Evolutionary conservation across 1,140 invertebrate genomes (phyloP).

Genomic region (Nixonia krombeini): DNA sequence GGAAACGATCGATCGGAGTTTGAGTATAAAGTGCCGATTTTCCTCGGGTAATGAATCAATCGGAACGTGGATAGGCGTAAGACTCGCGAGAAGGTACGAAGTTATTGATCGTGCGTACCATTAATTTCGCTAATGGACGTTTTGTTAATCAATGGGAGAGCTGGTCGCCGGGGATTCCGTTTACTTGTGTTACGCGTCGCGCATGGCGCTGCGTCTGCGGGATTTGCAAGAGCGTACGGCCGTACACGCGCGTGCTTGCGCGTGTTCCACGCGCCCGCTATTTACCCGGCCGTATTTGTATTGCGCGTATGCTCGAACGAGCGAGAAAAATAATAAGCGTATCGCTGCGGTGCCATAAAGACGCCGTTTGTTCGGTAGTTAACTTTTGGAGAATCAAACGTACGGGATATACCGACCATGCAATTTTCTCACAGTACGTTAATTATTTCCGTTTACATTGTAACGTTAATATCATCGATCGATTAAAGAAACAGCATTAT

Average conservation of each 20-base stretch:
- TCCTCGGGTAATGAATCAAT: no score
- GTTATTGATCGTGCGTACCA: conserved; percentile 54
- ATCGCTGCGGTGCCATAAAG: not conserved
- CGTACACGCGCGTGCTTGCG: conserved; percentile 11
- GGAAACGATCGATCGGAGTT: no score
- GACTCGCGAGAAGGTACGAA: conserved; percentile 12
- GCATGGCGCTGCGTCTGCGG: conserved; percentile 8
- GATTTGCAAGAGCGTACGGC: conserved; percentile 11
- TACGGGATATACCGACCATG: no score
- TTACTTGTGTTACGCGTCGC: conserved; percentile 34
- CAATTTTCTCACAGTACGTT: no score
- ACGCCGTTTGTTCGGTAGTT: not conserved
- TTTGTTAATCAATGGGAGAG: conserved; percentile 67
- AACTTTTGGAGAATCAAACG: no score
- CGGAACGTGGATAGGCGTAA: no score
- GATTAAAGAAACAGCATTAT: no score
- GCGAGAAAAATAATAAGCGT: conserved; percentile 8
- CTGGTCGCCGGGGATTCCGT: conserved; percentile 46
- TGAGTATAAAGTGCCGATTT: no score
- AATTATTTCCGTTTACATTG: no score
- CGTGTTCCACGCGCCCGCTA: conserved; percentile 24
- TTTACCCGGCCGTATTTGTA: conserved; percentile 33
- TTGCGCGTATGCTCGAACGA: conserved; percentile 25
- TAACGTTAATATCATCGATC: no score
- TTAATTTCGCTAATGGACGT: conserved; percentile 67